Evolutionary conservation across 2,113 vertebrate genomes (phyloP), one percentile per base, ranked within the genome.

Genomic region (Crotalus helleri): DNA sequence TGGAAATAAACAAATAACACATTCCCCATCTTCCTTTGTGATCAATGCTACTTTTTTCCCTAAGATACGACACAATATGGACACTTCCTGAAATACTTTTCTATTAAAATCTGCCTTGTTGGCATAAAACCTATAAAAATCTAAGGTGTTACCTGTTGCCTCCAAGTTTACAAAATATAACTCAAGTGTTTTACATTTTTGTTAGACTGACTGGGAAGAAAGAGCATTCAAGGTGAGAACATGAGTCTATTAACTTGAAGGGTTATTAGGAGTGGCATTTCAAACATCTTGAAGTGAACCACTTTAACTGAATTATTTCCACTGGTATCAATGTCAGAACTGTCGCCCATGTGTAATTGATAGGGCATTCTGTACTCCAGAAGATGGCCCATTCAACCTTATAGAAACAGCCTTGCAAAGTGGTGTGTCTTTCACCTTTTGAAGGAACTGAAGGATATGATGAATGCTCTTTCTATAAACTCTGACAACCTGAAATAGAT

Each of bases 41-140:
- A 39, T 6, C 55, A 5, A 88, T 24, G 2, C 91, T 3, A 53
- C 0, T 5, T 29, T 0, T 5, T 54, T 39, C 92, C 0, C 0
- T 6, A 0, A 0, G 0, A 23, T 15, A 33, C 1, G 51, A 29
- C 46, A 91, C 5, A 24, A 10, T 5, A 19, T 0, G 1, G 0
- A 0, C 0, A 5, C n/a, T 1, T 0, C 0, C 74, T 59, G 93
- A 24, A 54, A 26, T 0, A 19, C 0, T 55, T 4, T 85, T 89
- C 69, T 33, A 1, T 21, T 24, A 29, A 5, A 89, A 88, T 88
- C 88, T 2, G 64, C 0, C 44, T 92, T 92, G 90, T 85, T 2
- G 51, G 0, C 44, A 89, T 87, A 59, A 0, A 5, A 15, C 5
- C 33, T 5, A 0, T 3, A 90, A 81, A 5, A 81, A 95, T 44